These are phyloP conservation scores for Echinometra lucunter DNA, from an alignment of 53 echinoderm and acorn worm species.

Conservation along the genomic window DNA sequence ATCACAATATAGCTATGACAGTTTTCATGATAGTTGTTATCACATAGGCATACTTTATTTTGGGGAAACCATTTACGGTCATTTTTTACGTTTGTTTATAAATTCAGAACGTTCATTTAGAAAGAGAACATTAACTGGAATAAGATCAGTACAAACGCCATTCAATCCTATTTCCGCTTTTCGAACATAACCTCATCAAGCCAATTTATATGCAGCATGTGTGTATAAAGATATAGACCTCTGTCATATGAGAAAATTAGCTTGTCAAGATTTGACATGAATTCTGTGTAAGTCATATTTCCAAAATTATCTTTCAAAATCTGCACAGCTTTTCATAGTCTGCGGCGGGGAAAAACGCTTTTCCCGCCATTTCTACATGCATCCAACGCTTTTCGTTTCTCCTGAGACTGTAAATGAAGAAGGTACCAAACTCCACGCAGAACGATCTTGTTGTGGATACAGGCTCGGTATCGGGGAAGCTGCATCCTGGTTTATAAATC, in stretches of 20 bases:
- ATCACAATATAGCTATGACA: no score
- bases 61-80: no score
- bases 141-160: neutral
- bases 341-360: conserved; percentile 23
- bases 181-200: neutral
- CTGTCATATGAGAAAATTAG: neutral
- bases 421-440: neutral
- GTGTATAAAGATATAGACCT: neutral
- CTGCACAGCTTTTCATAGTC: conserved; percentile 6
- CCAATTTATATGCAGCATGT: neutral
- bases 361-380: neutral
- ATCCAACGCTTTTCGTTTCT: neutral
- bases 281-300: neutral
- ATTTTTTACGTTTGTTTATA: no score
- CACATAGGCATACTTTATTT: no score
- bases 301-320: conserved; percentile 24
- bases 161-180: neutral
- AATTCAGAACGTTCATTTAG: no score
- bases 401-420: neutral
- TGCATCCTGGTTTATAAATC: conserved; percentile 10
- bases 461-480: neutral
- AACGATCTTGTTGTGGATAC: neutral
- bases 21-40: no score
- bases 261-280: conserved; percentile 2
- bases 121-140: neutral